Evolutionary conservation across 1,140 invertebrate genomes (phyloP), one percentile per base, ranked within the genome.

Genomic region (Caenorhabditis briggsae): DNA sequence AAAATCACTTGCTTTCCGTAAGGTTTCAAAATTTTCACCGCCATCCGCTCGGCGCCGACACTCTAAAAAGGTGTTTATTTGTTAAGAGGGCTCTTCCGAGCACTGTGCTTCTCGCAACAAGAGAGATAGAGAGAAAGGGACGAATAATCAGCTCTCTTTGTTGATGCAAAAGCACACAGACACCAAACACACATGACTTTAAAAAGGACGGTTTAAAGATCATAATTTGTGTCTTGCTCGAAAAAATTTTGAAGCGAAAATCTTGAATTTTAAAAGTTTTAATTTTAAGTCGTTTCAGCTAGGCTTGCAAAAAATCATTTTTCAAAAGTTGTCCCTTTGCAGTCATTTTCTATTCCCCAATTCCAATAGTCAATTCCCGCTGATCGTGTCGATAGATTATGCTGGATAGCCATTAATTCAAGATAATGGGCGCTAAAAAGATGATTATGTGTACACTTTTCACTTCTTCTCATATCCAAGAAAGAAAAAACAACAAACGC

Each of bases 81-180:
- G 70, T 78, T 78, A 78, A 78, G 11, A 23, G 70, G 46, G 11
- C 20, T n/a, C 20, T 20, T 58, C n/a, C 14, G 23, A 46, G 33
- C 33, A 33, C 33, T 33, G 1, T 33, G 33, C 33, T 33, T 33
- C 33, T 33, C 33, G 33, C 64, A 8, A 41, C 20, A 20, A 23
- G 64, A 70, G 23, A 25, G 9, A 20, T 5, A 70, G 12, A n/a
- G 8, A 9, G 5, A 18, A 48, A 41, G 43, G n/a, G 46, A 70
- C 41, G 70, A 78, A 78, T 78, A 78, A 78, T 78, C 70, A 78
- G 70, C 50, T 78, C 20, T 78, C 70, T 78, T 78, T 78, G 70
- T 78, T 48, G 53, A 78, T 70, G 65, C 65, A 70, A 46, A 70
- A 48, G 70, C 70, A 50, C 18, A 78, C 46, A 70, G 33, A 33